Evolutionary conservation across 2,113 vertebrate species (phyloP), one percentile per base, ranked within the genome.

Genomic region (Mormyrus iriodes): DNA sequence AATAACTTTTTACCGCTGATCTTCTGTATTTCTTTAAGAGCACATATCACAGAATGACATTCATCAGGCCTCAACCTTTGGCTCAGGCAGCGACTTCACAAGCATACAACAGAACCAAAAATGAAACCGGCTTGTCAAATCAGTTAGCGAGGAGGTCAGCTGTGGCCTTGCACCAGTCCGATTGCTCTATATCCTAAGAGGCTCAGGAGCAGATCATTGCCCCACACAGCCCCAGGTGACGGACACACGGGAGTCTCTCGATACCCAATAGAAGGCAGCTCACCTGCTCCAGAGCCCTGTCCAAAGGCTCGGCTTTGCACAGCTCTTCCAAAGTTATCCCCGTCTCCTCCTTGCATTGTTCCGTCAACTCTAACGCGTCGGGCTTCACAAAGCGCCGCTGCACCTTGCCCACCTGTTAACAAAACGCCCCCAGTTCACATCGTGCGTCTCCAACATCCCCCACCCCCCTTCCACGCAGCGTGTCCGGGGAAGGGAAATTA

Each of bases 231-330:
- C 19, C 13, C 31, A 76, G 35, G 15, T 17, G 69, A 17, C 4
- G 0, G 13, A 73, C 31, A 35, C 65, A 73, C 65, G 27, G 27
- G 65, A 73, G 12, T 9, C 19, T 24, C 61, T 58, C 17, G 51
- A 27, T 46, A 84, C 51, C 69, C 87, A n/a, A 46, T 6, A 44
- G 53, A 46, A 61, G 8, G 27, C 61, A 69, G 84, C 95, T 98
- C 95, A 99, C 98, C 97, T 99, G 97, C 35, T 97, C 97, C 90
- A 99, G 94, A 89, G 96, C 96, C 88, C 96, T 95, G 91, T 99
- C 98, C 94, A 99, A 94, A 0, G 97, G 96, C 88, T 98, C 97
- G 2, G 97, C 98, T 91, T 96, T 95, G 90, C 94, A 83, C 90
- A 99, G 0, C 79, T 97, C 97, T 42, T 98, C 97, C 42, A 96